Conservation (phyloP, 2,888 invertebrate genomes). For the Neocrepidodera transversa region DNA sequence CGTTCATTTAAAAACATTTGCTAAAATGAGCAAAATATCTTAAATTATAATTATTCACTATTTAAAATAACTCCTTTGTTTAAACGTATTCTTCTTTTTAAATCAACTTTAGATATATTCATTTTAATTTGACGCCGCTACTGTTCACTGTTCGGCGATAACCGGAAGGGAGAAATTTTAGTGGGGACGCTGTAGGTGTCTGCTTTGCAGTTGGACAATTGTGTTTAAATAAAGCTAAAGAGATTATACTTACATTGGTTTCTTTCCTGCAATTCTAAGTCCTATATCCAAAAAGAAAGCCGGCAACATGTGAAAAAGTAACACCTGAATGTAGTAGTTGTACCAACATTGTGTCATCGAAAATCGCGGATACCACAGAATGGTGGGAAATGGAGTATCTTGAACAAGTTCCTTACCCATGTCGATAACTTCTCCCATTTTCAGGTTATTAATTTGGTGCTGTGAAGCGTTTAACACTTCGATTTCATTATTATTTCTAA, state of each 20-base stretch:
- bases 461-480: constrained; percentile 84
- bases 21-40: too few relatives aligned
- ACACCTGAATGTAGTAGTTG: constrained; percentile 65
- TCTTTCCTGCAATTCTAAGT: constrained; percentile 70
- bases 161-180: too few relatives aligned
- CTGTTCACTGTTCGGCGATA: too few relatives aligned
- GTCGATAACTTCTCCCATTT: constrained; percentile 67
- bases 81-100: too few relatives aligned
- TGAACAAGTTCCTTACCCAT: constrained; percentile 55
- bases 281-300: constrained; percentile 77
- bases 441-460: constrained; percentile 70
- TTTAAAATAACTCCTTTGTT: too few relatives aligned
- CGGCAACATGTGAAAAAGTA: constrained; percentile 66
- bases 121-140: too few relatives aligned
- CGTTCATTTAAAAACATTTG: too few relatives aligned
- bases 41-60: too few relatives aligned
- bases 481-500: constrained; percentile 54
- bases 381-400: constrained; percentile 71
- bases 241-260: constrained; percentile 71
- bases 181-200: too few relatives aligned
- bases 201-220: too few relatives aligned
- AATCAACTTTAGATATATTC: too few relatives aligned
- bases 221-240: too few relatives aligned
- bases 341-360: constrained; percentile 66
- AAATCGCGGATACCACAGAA: constrained; percentile 73